Evolutionary conservation across 2,113 vertebrate species (phyloP), one percentile per base, ranked within the genome.

Genomic region (Uropsilus gracilis): DNA sequence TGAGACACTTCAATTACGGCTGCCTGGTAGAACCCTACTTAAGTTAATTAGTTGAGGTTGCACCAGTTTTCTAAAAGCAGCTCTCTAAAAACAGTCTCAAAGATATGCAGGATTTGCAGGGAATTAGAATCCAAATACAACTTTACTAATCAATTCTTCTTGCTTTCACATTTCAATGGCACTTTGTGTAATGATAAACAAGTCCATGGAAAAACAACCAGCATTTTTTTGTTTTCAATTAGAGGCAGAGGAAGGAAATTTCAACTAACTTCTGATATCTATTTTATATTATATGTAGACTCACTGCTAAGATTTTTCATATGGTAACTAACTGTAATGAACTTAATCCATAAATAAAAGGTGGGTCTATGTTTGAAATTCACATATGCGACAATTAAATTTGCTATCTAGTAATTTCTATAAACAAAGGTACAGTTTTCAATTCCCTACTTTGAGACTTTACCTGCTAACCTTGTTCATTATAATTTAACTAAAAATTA

Each of bases 141-240:
- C 94, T 97, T 55, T 89, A 93, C 92, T 96, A 97, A 98, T 98
- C 97, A 97, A 97, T 97, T 98, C 95, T 97, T 97, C 95, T 96
- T 96, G 88, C 93, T 85, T 97, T 98, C 96, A 95, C 77, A 95
- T 97, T 98, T 98, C 97, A 97, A 97, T 95, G 98, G 96, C 87
- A 97, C 95, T 86, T 91, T 59, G 28, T 66, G 11, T 66, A 68
- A 96, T 97, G 97, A 96, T 86, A 97, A 97, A 96, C 94, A 97
- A 96, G 95, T 87, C 94, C 94, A 93, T 96, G 97, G 98, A 96
- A 98, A 97, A 55, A 96, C 89, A 98, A 90, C 12, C 4, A 93
- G 78, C 91, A 57, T 96, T 92, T 94, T 73, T 86, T 73, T 97
- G 89, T 77, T 92, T 89, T 97, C 66, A 94, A 89, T 93, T 80